Evolutionary conservation across 2,888 invertebrate species (phyloP), one percentile per base, ranked within the genome.

Genomic region (Prionchulus punctatus): DNA sequence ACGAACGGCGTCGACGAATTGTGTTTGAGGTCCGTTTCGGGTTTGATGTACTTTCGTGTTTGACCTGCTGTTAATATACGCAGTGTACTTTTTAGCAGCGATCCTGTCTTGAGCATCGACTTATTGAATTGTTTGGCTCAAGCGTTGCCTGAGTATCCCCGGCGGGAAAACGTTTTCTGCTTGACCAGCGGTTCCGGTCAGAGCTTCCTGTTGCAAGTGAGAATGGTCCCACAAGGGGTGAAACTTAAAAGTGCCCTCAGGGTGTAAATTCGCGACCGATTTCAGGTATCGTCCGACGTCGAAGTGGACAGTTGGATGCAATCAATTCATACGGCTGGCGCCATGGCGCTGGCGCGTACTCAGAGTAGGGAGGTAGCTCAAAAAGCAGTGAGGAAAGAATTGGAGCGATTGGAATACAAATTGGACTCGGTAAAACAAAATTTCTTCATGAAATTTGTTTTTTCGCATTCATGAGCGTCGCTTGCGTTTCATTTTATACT

Each of bases 91-190:
- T n/a, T n/a, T 27, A 27, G 25, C 26, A 27, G 51, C 21, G 51
- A 51, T n/a, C 25, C 25, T n/a, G n/a, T 67, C 72, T 71, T 71
- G 55, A 71, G 72, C 54, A 71, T 72, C 60, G 70, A 71, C 21
- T 68, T 70, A 25, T 27, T 26, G 1, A 43, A 45, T 26, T 45
- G 51, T n/a, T 90, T 96, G 74, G 90, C 91, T 85, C 94, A 94
- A 75, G 89, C 92, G 52, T 90, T 94, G 70, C 94, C 94, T n/a
- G 94, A 96, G 74, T 92, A 96, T 75, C 94, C 94, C 23, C 91
- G 92, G 74, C 80, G 92, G 65, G 92, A 94, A 76, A 85, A 90
- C 76, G 91, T 96, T 74, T 94, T 96, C 79, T 92, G 94, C 73
- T 80, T 96, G 67, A 92, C 91, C 77, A 94, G 92, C 42, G 90